phyloP scores from a whole-genome alignment of 1,140 invertebrate species.

The Papilio dardanus region DNA sequence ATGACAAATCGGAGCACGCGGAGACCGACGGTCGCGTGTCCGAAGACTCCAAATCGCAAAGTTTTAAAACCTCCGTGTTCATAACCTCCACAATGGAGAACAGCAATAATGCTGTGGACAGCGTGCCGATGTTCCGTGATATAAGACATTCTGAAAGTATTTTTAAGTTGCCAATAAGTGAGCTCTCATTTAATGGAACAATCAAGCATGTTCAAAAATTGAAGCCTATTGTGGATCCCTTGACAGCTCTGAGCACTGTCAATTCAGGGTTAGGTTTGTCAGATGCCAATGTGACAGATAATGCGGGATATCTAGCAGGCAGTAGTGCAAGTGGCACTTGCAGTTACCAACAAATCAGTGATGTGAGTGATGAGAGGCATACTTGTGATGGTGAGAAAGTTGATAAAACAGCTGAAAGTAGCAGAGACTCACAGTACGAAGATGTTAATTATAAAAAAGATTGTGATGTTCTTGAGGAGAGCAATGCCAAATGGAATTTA shows the following conservation, averaged over 20 bases:
- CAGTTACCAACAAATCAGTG: constrained; percentile 30
- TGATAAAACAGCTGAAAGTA: constrained; percentile 56
- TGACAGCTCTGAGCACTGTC: constrained; percentile 64
- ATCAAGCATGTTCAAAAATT: constrained; percentile 78
- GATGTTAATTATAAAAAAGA: constrained; percentile 54
- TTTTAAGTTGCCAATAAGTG: constrained; percentile 78
- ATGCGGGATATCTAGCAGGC: constrained; percentile 30
- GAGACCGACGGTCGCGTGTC: constrained; percentile 61
- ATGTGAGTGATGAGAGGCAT: constrained; percentile 52
- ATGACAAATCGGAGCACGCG: constrained; percentile 61
- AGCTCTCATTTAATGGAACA: constrained; percentile 78
- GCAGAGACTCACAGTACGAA: constrained; percentile 59
- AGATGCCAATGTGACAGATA: neutral
- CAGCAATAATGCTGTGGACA: constrained; percentile 80
- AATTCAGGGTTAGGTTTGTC: constrained; percentile 43
- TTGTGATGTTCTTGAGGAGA: constrained; percentile 49
- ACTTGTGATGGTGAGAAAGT: constrained; percentile 46
- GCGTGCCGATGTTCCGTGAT: constrained; percentile 66
- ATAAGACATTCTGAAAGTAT: constrained; percentile 62
- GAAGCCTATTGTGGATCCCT: constrained; percentile 74
- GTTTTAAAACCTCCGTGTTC: constrained; percentile 63
- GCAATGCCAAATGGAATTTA: constrained; percentile 63
- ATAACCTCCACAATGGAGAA: constrained; percentile 81
- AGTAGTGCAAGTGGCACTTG: constrained; percentile 32
- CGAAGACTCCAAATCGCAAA: constrained; percentile 63